Percentiles rank a stretch among this genome's conserved stretches.
These are phyloP conservation scores for Cyanoramphus novaezelandiae DNA, from an alignment of 2,113 vertebrate genomes.

Conservation along the genomic window DNA sequence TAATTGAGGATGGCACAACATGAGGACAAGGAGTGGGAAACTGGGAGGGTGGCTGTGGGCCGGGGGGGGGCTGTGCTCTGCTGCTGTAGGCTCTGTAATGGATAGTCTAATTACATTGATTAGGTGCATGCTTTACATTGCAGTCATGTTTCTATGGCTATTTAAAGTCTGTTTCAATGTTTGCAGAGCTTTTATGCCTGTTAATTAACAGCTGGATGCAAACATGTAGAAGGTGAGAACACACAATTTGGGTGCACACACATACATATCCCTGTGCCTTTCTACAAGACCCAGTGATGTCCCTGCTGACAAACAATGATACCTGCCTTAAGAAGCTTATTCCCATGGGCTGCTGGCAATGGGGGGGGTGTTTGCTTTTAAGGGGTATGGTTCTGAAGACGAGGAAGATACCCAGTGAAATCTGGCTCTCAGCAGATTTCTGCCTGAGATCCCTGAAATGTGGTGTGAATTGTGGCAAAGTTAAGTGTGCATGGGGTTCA, in stretches of 20 bases:
- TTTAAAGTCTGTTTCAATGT: slow-evolving; percentile 72
- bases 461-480: background rate
- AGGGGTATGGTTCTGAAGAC: rapidly evolving
- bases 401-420: background rate
- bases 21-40: background rate
- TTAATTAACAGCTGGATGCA: slow-evolving; percentile 71
- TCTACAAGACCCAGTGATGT: background rate
- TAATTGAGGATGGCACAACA: background rate
- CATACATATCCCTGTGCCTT: rapidly evolving
- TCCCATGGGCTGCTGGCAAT: background rate
- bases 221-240: background rate
- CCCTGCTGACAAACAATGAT: background rate
- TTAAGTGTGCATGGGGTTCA: rapidly evolving
- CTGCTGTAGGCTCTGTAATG: background rate
- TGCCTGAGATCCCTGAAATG: background rate
- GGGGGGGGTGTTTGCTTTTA: background rate
- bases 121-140: slow-evolving; percentile 54
- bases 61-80: rapidly evolving
- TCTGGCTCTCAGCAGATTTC: background rate
- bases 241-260: background rate
- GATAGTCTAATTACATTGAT: slow-evolving; percentile 68
- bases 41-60: background rate
- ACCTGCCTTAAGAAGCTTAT: background rate
- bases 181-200: slow-evolving; percentile 63
- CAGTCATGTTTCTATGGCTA: slow-evolving; percentile 60